Evolutionary conservation across 2,113 vertebrate species (phyloP), one percentile per base, ranked within the genome.

Genomic region (Siniperca knerii): DNA sequence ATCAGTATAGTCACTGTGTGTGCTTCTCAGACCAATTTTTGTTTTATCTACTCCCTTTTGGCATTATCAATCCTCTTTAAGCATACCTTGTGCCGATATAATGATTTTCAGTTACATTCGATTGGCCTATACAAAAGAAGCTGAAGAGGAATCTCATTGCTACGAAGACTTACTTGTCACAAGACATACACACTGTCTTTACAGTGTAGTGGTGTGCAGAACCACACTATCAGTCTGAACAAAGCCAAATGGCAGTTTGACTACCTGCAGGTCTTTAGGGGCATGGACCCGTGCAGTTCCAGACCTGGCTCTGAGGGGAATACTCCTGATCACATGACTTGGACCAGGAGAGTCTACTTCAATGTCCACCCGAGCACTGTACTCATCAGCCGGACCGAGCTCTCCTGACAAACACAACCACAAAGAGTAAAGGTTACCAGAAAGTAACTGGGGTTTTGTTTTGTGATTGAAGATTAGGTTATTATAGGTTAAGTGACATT

Each of bases 271-370:
- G 85, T 97, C 95, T 89, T 96, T 97, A 9, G 98, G 98, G 55
- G 96, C 97, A 64, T 97, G 97, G 75, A 99, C 97, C 87, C 97
- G 96, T 10, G 97, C 97, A 75, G 93, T 96, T 85, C 98, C 98
- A 84, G 95, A 95, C 90, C 97, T 96, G 75, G 97, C 98, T 89
- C 89, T 94, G 61, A 99, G 93, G 12, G 90, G 89, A 91, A 99
- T 76, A 87, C 97, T 98, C 86, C 87, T 95, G 87, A 99, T 97
- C 23, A 98, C 94, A 79, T 94, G 95, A 83, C 95, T 96, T 7
- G 96, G 96, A 69, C 97, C 97, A 33, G 98, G 97, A 83, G 96
- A 97, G 90, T 99, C 98, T 82, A 99, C 92, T 93, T 99, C 98
- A 48, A 99, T 86, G 79, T 99, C 97, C 75, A 99, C 94, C 80